Percentiles rank a stretch among this genome's conserved stretches.
Conservation (phyloP, 2,888 invertebrate species). For the Gisinianus flammeolus region DNA sequence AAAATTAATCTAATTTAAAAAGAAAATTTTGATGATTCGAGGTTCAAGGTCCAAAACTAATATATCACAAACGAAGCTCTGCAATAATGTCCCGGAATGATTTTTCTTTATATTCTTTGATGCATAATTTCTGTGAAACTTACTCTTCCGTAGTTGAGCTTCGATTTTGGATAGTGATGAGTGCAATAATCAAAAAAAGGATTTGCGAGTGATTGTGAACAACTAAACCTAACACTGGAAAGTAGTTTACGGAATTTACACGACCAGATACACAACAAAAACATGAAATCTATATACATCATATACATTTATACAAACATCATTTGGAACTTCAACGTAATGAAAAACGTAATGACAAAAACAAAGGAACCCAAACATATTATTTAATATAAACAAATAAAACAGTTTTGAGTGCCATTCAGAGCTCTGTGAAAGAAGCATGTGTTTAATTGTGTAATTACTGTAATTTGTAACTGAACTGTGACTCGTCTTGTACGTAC, state of each 20-base stretch:
- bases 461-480: constrained; percentile 6
- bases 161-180: constrained; percentile 25
- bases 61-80: background rate
- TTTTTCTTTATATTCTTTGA: background rate
- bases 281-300: background rate
- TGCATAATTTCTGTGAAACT: constrained; percentile 12
- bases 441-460: constrained; percentile 16
- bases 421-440: background rate
- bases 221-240: constrained; percentile 17
- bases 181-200: constrained; percentile 29
- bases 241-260: background rate
- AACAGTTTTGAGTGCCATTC: constrained; percentile 12
- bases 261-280: background rate
- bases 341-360: background rate
- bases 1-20: background rate
- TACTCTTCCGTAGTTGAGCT: constrained; percentile 15
- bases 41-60: background rate
- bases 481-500: constrained; percentile 23
- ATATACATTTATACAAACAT: background rate
- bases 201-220: constrained; percentile 30
- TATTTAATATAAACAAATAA: background rate
- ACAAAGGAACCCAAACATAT: background rate
- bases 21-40: background rate
- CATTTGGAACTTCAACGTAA: background rate
- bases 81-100: background rate